Base-by-base conservation (phyloP, 1,140 invertebrate genomes). In the Lepidurus couesii region DNA sequence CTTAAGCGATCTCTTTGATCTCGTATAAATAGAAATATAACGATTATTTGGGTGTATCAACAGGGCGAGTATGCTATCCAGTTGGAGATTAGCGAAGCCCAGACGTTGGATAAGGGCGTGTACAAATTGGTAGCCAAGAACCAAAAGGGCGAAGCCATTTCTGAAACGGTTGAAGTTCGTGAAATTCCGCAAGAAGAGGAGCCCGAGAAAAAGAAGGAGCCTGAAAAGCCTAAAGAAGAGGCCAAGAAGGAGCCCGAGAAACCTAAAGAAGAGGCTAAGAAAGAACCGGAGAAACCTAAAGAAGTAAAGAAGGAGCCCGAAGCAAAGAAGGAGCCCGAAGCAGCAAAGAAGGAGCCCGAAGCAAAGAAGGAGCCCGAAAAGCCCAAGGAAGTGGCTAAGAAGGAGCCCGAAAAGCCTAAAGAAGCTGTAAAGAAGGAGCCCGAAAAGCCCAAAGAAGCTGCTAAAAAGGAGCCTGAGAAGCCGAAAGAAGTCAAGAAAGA, bases 101-200 rank as follows among this genome's bases (percentile, higher is more conserved):
- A 91, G 77, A 88, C 90, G 81, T 86, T 85, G 24, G 95, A 97
- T 83, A 95, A 94, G 84, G 95, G 95, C 79, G 89, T 90, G 79
- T 97, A 97, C 83, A 96, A 96, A 86, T 86, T 97, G 79, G 90
- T 95, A 0, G 95, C 95, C 8, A 95, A 93, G 83, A 97, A 97
- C 83, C 94, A 96, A 83, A 96, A 96, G 85, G 95, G 95, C 80
- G 94, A 96, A 87, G 93, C 93, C 1, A 91, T 91, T 43, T 96
- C 95, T n/a, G 92, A 95, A 85, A 88, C 91, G 77, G 93, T 97
- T 0, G 91, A 95, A 85, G 90, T 97, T 11, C 90, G 90, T 47
- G 92, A 95, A 82, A 90, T 95, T 82, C 91, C 91, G 7, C 90
- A 90, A 82, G 90, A 92, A 81, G 89, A 88, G 79, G 84, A 85